Evolutionary conservation across 2,797 vertebrate genomes (phyloP).

Genomic region (Sebastes iracundus): DNA sequence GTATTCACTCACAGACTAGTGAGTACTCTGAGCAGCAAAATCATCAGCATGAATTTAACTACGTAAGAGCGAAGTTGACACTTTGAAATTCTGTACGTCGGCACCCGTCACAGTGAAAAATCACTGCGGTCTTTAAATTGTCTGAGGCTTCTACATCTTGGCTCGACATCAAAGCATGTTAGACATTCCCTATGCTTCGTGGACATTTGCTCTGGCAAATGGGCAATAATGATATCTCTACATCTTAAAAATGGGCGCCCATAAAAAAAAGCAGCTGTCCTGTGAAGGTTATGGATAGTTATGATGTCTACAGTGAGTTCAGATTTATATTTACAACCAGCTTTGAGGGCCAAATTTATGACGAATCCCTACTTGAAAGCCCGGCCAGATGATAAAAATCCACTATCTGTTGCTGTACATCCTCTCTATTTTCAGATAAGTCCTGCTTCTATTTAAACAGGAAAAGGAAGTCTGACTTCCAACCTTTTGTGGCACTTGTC

Average conservation of each 20-base stretch:
- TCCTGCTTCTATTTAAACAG: constrained; percentile 65
- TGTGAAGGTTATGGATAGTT: constrained; percentile 9
- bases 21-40: neutral
- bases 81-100: constrained; percentile 1
- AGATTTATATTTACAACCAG: constrained; percentile 29
- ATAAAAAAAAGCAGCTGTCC: constrained; percentile 21
- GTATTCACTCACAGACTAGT: neutral
- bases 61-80: neutral
- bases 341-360: constrained; percentile 26
- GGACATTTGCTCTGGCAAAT: constrained; percentile 18
- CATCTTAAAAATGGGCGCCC: constrained; percentile 24
- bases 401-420: constrained; percentile 49
- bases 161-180: constrained; percentile 50
- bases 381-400: constrained; percentile 42
- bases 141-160: constrained; percentile 40
- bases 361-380: constrained; percentile 39
- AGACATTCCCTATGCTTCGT: neutral
- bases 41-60: neutral
- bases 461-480: constrained; percentile 73
- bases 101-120: constrained; percentile 24
- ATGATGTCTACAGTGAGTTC: constrained; percentile 6
- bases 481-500: constrained; percentile 66
- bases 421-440: constrained; percentile 62
- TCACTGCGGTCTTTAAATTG: constrained; percentile 10
- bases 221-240: constrained; percentile 26